Evolutionary conservation across 2,888 invertebrate species (phyloP), one percentile per base, ranked within the genome.

Genomic region (Phortica okadai): DNA sequence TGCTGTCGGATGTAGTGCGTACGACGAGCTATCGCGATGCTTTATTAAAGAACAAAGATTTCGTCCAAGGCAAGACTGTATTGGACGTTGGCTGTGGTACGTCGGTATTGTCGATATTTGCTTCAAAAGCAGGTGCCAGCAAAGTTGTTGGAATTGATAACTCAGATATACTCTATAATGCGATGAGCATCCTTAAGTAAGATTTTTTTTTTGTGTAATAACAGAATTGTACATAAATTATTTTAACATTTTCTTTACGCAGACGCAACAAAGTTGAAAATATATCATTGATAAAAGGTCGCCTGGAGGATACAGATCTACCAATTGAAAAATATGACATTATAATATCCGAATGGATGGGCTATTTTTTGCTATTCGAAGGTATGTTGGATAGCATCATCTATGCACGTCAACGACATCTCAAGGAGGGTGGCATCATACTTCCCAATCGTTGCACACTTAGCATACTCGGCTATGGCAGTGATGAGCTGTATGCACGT

Each of bases 311-410:
- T 82, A 95, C 96, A 5, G 92, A 93, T 74, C 91, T 97, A 70
- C 96, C 96, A 0, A 83, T 89, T 8, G 94, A 95, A 75, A 95
- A 96, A 91, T 96, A 96, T 56, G 98, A 99, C 90, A 94, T 98
- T 6, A 97, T 99, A 82, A 95, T 99, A 3, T 98, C 98, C 0
- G 99, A 99, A 91, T 99, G 98, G 98, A 99, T 99, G 99, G 99
- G 99, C 0, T 99, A 99, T 91, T 98, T 99, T 90, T 92, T 99
- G 59, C 92, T 99, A 1, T 99, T 97, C 91, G 99, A 99, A 92
- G 98, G 97, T 66, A 99, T 99, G 99, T 90, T 99, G 77, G 98
- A 98, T 89, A 97, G 97, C 89, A 95, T 99, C 11, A 94, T 99
- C 80, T 96, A 95, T 91, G 97, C 97, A 0, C 93, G 98, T 85